These are phyloP conservation scores for Hydrotaea diabolus DNA, from an alignment of 2,888 invertebrate genomes.

Conservation along the genomic window DNA sequence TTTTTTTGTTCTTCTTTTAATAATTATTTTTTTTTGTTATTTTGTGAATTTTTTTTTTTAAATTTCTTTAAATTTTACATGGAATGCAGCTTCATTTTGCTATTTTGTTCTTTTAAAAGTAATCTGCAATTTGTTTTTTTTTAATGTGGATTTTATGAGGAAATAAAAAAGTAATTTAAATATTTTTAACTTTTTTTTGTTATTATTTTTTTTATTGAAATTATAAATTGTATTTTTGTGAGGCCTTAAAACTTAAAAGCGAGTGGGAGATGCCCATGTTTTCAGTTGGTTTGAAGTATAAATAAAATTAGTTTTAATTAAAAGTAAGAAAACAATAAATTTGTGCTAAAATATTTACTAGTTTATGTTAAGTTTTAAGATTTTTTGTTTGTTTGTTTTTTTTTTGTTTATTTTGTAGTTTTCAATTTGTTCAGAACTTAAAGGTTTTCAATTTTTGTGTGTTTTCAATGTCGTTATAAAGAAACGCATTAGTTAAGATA, in stretches of 20 bases:
- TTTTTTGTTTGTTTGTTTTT: slow-evolving; percentile 44
- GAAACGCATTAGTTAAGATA: slow-evolving; percentile 37
- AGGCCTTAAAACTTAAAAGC: slow-evolving; percentile 46
- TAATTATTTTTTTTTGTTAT: slow-evolving; percentile 20
- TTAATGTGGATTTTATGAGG: background rate
- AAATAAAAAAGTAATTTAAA: slow-evolving; percentile 20
- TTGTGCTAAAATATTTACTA: slow-evolving; percentile 70
- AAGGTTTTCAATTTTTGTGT: slow-evolving; percentile 52
- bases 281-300: slow-evolving; percentile 22
- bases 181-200: slow-evolving; percentile 4
- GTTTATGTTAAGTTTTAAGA: slow-evolving; percentile 47
- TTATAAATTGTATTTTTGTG: slow-evolving; percentile 29
- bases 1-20: slow-evolving; percentile 2
- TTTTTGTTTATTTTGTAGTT: background rate
- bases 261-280: slow-evolving; percentile 51
- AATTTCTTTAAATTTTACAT: slow-evolving; percentile 75
- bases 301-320: slow-evolving; percentile 36
- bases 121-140: slow-evolving; percentile 49
- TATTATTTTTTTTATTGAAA: slow-evolving; percentile 39
- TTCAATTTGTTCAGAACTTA: slow-evolving; percentile 39
- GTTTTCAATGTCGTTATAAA: slow-evolving; percentile 31
- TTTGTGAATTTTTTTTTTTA: slow-evolving; percentile 42
- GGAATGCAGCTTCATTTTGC: slow-evolving; percentile 77
- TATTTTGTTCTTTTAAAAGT: slow-evolving; percentile 46
- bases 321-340: slow-evolving; percentile 64